A percentile compares a stretch with the other conserved stretches of the same genome.
Evolutionary conservation across 2,888 invertebrate genomes (phyloP).

Genomic region (Drosophila pseudotalamancana): DNA sequence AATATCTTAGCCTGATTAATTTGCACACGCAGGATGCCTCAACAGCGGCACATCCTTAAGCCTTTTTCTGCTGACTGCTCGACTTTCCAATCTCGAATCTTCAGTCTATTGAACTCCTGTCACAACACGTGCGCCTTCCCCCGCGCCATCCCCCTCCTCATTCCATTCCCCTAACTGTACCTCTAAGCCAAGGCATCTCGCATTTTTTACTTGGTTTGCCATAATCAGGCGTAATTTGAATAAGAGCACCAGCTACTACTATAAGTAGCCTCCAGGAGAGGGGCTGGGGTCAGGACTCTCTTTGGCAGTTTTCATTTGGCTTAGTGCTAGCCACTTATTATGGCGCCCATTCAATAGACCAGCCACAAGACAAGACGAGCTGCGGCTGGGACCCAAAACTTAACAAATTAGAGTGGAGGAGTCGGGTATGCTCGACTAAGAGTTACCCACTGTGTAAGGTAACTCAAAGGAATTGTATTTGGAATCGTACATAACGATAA

Average conservation of each 20-base stretch:
- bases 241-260: conserved; percentile 45
- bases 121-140: conserved; percentile 36
- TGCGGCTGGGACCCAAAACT: conserved; percentile 22
- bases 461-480: too few species aligned
- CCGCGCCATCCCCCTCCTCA: neutral
- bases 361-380: conserved; percentile 30
- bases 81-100: conserved; percentile 62
- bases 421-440: neutral
- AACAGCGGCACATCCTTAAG: conserved; percentile 54
- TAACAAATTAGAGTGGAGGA: too few species aligned
- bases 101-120: conserved; percentile 69
- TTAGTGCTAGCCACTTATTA: conserved; percentile 62
- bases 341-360: conserved; percentile 37
- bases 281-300: neutral
- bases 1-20: conserved; percentile 74
- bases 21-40: conserved; percentile 71
- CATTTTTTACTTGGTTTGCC: conserved; percentile 56
- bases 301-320: conserved; percentile 68
- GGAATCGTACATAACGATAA: too few species aligned
- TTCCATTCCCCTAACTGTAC: too few species aligned
- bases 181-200: conserved; percentile 4
- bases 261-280: neutral
- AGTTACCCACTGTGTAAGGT: too few species aligned
- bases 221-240: conserved; percentile 77
- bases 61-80: conserved; percentile 75